phyloP scores from a whole-genome alignment of 2,113 vertebrate species.

The Triplophysa rosa region DNA sequence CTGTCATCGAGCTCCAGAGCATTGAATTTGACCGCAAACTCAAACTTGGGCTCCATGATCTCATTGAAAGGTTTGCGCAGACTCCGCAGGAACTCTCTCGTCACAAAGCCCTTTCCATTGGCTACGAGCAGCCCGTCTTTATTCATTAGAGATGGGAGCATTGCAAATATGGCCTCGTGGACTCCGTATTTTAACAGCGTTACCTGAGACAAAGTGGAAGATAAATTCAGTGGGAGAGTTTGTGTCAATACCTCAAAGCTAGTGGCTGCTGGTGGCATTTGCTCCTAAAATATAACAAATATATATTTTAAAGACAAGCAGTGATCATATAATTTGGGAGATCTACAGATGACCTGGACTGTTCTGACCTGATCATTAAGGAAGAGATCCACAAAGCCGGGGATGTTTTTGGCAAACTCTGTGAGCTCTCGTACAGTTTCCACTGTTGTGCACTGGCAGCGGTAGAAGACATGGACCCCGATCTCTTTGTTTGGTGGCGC shows the following conservation, averaged over 20 bases:
- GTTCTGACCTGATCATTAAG: conserved; percentile 81
- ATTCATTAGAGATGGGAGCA: conserved; percentile 98
- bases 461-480: conserved; percentile 88
- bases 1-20: conserved; percentile 96
- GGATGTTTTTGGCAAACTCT: conserved; percentile 90
- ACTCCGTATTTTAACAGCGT: conserved; percentile 96
- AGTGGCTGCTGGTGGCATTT: no score
- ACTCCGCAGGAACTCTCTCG: conserved; percentile 94
- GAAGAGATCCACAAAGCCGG: conserved; percentile 84
- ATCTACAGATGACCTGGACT: no score
- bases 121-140: conserved; percentile 96
- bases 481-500: conserved; percentile 86
- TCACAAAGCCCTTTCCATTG: conserved; percentile 94
- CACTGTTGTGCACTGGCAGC: conserved; percentile 88
- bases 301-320: not conserved
- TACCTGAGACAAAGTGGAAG: conserved; percentile 69
- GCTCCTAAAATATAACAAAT: no score
- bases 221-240: not conserved
- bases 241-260: not conserved
- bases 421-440: conserved; percentile 88
- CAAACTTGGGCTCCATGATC: conserved; percentile 98
- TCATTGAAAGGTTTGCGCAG: conserved; percentile 93
- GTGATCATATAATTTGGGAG: not conserved
- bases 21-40: conserved; percentile 98
- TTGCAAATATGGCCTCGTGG: conserved; percentile 96